Conservation (phyloP, 1,140 invertebrate species). For the Oryctes rhinoceros region DNA sequence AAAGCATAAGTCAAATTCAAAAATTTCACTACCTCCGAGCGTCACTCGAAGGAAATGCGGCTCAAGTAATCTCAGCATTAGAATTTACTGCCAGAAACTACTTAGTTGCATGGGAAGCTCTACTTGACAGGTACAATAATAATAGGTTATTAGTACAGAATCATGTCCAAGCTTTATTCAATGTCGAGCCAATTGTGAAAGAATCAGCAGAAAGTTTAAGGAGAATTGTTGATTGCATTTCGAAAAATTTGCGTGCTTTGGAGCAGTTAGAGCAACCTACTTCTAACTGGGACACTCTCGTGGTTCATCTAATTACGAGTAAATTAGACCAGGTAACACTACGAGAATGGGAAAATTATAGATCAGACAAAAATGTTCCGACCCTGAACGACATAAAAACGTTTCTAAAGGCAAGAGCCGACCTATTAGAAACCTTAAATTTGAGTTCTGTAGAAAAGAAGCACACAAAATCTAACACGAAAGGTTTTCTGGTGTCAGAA, state of each 20-base stretch:
- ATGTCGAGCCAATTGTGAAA: conserved; percentile 38
- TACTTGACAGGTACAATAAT: conserved; percentile 43
- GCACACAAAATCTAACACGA: no score
- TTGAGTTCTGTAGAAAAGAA: neutral
- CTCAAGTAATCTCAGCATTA: conserved; percentile 49
- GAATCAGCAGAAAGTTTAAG: conserved; percentile 40
- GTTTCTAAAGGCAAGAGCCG: conserved; percentile 14
- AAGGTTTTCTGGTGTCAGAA: neutral
- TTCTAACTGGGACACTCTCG: conserved; percentile 46
- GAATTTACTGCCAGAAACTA: conserved; percentile 43
- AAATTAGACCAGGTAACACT: conserved; percentile 41
- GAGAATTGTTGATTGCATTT: conserved; percentile 45
- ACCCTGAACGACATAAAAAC: neutral
- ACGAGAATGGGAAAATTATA: conserved; percentile 44
- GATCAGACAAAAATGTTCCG: neutral
- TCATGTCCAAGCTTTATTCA: conserved; percentile 43
- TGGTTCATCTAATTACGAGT: conserved; percentile 44
- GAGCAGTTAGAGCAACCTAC: conserved; percentile 43
- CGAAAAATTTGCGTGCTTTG: conserved; percentile 45
- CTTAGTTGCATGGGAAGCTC: conserved; percentile 39
- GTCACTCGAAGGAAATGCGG: conserved; percentile 47
- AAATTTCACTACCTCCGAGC: conserved; percentile 54
- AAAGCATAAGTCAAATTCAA: conserved; percentile 46
- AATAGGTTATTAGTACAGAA: conserved; percentile 42
- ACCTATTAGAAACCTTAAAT: conserved; percentile 11